These are phyloP conservation scores for Oreotragus oreotragus DNA, from an alignment of 2,113 vertebrate genomes.

Conservation along the genomic window DNA sequence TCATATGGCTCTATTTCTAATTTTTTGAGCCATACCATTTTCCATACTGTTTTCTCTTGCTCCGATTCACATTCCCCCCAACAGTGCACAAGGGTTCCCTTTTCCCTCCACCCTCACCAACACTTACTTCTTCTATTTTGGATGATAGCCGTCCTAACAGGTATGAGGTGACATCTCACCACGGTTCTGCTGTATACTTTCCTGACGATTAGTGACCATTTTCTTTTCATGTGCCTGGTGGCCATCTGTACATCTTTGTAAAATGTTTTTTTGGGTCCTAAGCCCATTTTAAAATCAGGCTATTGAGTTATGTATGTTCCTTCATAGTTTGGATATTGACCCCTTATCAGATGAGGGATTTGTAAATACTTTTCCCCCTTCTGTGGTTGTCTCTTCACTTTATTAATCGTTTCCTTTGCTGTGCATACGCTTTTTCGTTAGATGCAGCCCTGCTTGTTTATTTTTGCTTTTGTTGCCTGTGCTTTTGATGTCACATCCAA, in stretches of 20 bases:
- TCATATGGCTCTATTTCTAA: neutral
- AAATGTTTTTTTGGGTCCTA: neutral
- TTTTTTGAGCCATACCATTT: neutral
- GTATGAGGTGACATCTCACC: neutral
- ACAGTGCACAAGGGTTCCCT: neutral
- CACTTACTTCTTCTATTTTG: neutral
- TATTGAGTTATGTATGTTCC: neutral
- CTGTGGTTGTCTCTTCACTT: neutral
- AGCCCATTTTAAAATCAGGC: neutral
- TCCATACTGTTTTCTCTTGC: neutral
- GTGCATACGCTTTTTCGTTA: neutral
- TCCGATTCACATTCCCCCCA: fast-evolving
- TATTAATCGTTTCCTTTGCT: neutral
- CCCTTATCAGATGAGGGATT: neutral
- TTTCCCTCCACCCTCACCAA: neutral
- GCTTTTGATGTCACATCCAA: neutral
- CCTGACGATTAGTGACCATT: neutral
- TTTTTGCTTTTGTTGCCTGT: neutral
- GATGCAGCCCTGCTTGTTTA: neutral
- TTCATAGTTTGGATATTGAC: neutral
- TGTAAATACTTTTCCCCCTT: neutral
- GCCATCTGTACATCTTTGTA: neutral
- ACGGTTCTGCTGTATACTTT: neutral
- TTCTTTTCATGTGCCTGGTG: neutral
- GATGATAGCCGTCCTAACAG: neutral